A percentile compares a stretch with the other conserved stretches of the same genome.
Evolutionary conservation across 2,888 invertebrate genomes (phyloP).

Genomic region (Campoplex capitator): DNA sequence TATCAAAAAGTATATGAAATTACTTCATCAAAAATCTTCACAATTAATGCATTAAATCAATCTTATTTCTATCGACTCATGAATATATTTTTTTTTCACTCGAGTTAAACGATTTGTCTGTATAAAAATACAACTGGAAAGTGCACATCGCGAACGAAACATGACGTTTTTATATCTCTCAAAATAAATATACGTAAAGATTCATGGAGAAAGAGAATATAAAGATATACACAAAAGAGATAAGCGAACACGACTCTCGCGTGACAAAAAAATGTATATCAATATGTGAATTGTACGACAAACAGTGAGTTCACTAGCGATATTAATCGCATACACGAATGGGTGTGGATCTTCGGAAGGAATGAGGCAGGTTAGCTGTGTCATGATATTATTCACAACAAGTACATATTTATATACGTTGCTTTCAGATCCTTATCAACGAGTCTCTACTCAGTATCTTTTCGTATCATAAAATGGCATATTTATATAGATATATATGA

Average conservation of each 20-base stretch:
- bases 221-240: conserved; percentile 42
- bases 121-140: neutral
- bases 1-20: neutral
- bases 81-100: neutral
- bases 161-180: conserved; percentile 34
- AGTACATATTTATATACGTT: conserved; percentile 59
- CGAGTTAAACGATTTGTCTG: neutral
- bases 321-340: conserved; percentile 54
- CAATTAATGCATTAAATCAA: neutral
- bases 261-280: conserved; percentile 56
- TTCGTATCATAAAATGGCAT: conserved; percentile 2
- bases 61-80: neutral
- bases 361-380: neutral
- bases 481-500: neutral
- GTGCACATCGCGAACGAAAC: conserved; percentile 15
- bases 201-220: conserved; percentile 22
- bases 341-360: conserved; percentile 43
- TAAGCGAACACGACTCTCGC: conserved; percentile 57
- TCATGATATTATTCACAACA: conserved; percentile 58
- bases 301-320: conserved; percentile 25
- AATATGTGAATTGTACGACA: conserved; percentile 46
- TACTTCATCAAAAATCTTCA: neutral
- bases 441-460: neutral
- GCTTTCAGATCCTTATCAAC: conserved; percentile 55
- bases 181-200: conserved; percentile 49